A percentile compares a stretch with the other conserved stretches of the same genome.
These are phyloP conservation scores for Agrotis exclamationis DNA, from an alignment of 2,888 invertebrate species.

Conservation along the genomic window DNA sequence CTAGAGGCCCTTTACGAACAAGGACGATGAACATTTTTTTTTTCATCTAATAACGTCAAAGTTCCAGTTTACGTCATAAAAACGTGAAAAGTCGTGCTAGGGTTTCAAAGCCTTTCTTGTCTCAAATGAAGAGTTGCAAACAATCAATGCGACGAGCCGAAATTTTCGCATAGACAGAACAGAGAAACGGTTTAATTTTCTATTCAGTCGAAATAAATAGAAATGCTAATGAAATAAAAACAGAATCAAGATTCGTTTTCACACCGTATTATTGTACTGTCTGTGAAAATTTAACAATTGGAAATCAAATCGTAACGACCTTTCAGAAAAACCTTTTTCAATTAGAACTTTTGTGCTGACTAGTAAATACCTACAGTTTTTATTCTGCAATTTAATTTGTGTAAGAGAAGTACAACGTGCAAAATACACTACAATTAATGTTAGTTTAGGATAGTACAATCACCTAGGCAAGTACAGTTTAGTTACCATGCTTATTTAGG, in stretches of 20 bases:
- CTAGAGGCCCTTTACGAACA: too few relatives aligned
- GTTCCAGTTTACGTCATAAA: too few relatives aligned
- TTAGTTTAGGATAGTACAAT: constrained; percentile 56
- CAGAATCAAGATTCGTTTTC: constrained; percentile 30
- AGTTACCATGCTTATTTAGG: constrained; percentile 60
- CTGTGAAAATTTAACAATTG: constrained; percentile 26
- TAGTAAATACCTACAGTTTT: constrained; percentile 1
- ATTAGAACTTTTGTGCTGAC: constrained; percentile 20
- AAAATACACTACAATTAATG: constrained; percentile 46
- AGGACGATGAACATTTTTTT: too few relatives aligned
- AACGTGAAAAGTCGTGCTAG: too few relatives aligned
- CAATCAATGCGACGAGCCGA: constrained; percentile 5
- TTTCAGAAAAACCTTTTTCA: constrained; percentile 25
- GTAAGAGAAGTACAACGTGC: constrained; percentile 8
- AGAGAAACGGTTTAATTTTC: constrained; percentile 12
- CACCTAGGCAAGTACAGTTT: constrained; percentile 30
- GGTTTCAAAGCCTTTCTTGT: neutral
- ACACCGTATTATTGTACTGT: constrained; percentile 37
- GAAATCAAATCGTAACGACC: constrained; percentile 23
- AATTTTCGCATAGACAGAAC: constrained; percentile 2
- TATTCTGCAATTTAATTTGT: constrained; percentile 20
- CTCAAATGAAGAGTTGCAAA: constrained; percentile 3
- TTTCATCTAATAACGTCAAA: too few relatives aligned
- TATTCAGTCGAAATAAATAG: constrained; percentile 20
- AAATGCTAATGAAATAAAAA: constrained; percentile 41